Evolutionary conservation across 2,888 invertebrate genomes (phyloP), one percentile per base, ranked within the genome.

Genomic region (Minunthozetes semirufus): DNA sequence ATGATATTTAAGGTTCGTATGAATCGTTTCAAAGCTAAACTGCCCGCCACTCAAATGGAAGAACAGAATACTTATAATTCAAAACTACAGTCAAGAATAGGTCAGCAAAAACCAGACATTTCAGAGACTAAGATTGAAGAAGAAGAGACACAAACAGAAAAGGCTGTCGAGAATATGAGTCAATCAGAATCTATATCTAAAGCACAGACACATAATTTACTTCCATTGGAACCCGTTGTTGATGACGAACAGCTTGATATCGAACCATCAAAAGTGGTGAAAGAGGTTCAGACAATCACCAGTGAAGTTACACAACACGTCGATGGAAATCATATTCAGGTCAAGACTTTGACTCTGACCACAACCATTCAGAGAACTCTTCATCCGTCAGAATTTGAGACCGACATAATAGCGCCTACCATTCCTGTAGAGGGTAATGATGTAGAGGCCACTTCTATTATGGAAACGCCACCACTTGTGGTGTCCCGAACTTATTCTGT

Each of bases 401-500:
- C 72, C 13, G 48, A 72, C 22, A 17, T 75, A 17, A 70, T 75
- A 17, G 50, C 22, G 46, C 72, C 72, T 19, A 76, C 73, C 9
- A 70, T 73, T n/a, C 73, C 73, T 6, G 72, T 77, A 22, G 76
- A 73, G 17, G 70, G 13, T 29, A 73, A 76, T 48, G 75, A 75
- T 15, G 25, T 76, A 8, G 75, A 76, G n/a, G 75, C 70, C 0
- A 75, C 70, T 22, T 22, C 75, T 15, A 76, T 77, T 6, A 75
- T 74, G 9, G 79, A 78, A 48, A 93, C 93, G 0, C 92, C 93
- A 17, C 92, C 92, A 0, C 83, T 94, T 72, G 78, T 80, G 1
- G 85, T 92, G 61, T 93, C 92, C 0, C 93, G 94, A 84, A 93
- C 93, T 3, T 94, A 93, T 84, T 93, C 93, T 80, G 93, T 94